Base-by-base conservation (phyloP, 2,797 vertebrate genomes). In the Sebastes nivosus region DNA sequence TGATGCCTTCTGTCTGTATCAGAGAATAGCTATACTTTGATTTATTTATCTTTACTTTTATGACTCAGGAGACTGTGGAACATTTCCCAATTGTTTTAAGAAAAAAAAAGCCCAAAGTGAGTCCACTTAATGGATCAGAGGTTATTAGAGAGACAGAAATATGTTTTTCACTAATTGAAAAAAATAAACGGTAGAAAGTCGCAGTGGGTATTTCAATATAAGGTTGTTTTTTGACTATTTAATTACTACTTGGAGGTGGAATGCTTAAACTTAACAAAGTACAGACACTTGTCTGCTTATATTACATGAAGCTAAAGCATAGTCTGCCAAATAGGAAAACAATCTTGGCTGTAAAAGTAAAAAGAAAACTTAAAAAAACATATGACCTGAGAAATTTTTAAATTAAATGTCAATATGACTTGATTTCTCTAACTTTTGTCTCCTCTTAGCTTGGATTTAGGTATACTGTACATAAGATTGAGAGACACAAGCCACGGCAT, bases 181-280 rank as follows among this genome's bases (percentile, higher is more conserved):
- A 12, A 10, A 42, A 46, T 18, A 66, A 75, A 59, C 8, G 24
- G 84, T 81, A 54, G 54, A 68, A 70, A 82, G 46, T 60, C 52
- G 46, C 63, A 73, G 46, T 46, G 25, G 42, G 2, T 70, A 36
- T 67, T 57, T 22, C 1, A 46, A 55, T 63, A n/a, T 12, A 24
- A 20, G 50, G 58, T 38, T 81, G 84, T 84, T 79, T 76, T 78
- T 78, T 75, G 75, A 69, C 64, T 32, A 73, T 80, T 82, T 89
- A 75, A 79, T 83, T 72, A 60, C 58, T 75, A 80, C 84, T 82
- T 65, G 78, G 82, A 68, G 87, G 83, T 30, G 66, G 50, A 32
- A 25, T 36, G 69, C n/a, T 60, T 78, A 55, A 79, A 66, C 79
- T 71, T 88, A 58, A 64, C 4, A 0, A 12, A 57, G 9, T 1